Evolutionary conservation across 2,888 invertebrate species (phyloP).

Genomic region (Watsonalla binaria): DNA sequence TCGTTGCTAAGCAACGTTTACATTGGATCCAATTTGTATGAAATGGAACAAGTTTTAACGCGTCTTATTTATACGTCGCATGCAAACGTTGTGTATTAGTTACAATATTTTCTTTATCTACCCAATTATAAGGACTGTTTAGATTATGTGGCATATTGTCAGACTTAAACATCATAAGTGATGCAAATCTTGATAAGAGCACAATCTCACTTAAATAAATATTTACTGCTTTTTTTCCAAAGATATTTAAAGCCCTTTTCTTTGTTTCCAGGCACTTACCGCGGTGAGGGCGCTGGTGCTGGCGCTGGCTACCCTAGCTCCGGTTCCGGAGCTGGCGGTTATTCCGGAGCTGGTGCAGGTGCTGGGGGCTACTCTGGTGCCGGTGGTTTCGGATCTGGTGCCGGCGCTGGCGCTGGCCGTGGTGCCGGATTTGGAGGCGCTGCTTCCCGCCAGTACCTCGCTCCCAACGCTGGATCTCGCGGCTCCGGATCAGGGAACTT

Average conservation of each 20-base stretch:
- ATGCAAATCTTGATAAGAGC: no score
- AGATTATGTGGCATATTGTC: no score
- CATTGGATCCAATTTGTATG: slow-evolving; percentile 1
- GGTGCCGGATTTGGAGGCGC: slow-evolving; percentile 37
- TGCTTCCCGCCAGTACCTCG: slow-evolving; percentile 64
- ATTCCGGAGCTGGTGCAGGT: slow-evolving; percentile 19
- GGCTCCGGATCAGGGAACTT: slow-evolving; percentile 66
- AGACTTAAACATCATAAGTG: no score
- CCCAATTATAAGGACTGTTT: no score
- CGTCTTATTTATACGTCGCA: no score
- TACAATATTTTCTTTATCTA: no score
- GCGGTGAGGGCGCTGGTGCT: slow-evolving; percentile 59
- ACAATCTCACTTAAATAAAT: no score
- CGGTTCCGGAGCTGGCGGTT: slow-evolving; percentile 16
- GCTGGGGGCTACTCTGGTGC: slow-evolving; percentile 14
- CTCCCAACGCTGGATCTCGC: slow-evolving; percentile 58
- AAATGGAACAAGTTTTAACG: no score
- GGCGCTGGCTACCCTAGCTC: slow-evolving; percentile 10
- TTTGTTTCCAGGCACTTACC: slow-evolving; percentile 57
- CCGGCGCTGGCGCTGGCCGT: slow-evolving; percentile 13
- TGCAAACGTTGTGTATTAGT: no score
- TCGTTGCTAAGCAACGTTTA: background rate
- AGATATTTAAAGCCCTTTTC: background rate
- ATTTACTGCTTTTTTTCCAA: background rate
- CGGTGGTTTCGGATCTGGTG: slow-evolving; percentile 19